Evolutionary conservation across 2,797 vertebrate species (phyloP).

Genomic region (Lithobates sylvaticus): DNA sequence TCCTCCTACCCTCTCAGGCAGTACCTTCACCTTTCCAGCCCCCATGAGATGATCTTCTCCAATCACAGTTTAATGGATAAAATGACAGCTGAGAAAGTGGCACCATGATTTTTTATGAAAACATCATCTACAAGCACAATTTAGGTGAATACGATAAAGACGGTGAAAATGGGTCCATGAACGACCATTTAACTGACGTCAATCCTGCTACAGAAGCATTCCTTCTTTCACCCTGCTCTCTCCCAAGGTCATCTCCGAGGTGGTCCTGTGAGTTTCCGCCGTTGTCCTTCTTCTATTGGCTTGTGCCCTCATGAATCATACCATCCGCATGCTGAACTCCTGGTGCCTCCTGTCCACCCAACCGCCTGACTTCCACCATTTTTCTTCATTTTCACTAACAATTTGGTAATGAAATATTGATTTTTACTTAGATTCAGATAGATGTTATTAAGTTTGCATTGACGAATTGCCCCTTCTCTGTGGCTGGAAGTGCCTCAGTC

Average conservation of each 20-base stretch:
- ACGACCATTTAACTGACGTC: too few species aligned
- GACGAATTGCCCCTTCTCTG: constrained; percentile 94
- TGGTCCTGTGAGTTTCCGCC: constrained; percentile 83
- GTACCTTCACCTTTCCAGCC: too few species aligned
- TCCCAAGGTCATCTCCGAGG: constrained; percentile 91
- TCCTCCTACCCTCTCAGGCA: too few species aligned
- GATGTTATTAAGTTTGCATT: constrained; percentile 99
- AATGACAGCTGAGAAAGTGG: too few species aligned
- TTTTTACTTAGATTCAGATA: constrained; percentile 99
- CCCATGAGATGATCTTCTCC: too few species aligned
- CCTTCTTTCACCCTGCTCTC: constrained; percentile 67
- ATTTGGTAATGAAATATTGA: constrained; percentile 99
- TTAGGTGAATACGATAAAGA: too few species aligned
- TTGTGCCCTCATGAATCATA: constrained; percentile 96
- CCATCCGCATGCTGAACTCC: constrained; percentile 96
- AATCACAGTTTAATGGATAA: too few species aligned
- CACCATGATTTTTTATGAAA: too few species aligned
- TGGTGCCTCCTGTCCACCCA: constrained; percentile 88
- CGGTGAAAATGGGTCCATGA: too few species aligned
- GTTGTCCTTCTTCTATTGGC: constrained; percentile 78
- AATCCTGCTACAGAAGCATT: constrained; percentile 74
- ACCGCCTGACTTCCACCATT: constrained; percentile 95
- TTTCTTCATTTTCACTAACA: constrained; percentile 99
- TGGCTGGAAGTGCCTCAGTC: constrained; percentile 88
- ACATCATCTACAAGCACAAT: too few species aligned